These are phyloP conservation scores for Protobothrops flavoviridis DNA, from an alignment of 2,113 vertebrate species.

Conservation along the genomic window DNA sequence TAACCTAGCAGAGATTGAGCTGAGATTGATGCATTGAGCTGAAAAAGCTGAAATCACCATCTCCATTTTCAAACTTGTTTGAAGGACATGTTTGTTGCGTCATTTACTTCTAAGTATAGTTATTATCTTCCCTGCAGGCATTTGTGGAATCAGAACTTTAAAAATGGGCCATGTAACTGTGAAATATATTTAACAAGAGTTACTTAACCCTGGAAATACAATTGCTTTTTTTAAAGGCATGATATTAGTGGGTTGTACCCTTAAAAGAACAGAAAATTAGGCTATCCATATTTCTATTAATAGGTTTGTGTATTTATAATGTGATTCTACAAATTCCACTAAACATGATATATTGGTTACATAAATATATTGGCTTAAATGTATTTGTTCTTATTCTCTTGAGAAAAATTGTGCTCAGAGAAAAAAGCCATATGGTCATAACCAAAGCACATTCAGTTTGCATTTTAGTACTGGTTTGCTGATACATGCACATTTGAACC, in stretches of 20 bases:
- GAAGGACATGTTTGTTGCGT: conserved; percentile 24
- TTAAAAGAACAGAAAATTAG: conserved; percentile 27
- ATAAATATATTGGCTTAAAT: background rate
- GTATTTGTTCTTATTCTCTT: background rate
- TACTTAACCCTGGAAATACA: conserved; percentile 31
- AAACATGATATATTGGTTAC: background rate
- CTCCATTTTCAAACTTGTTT: conserved; percentile 40
- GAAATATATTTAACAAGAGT: conserved; percentile 14
- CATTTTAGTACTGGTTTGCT: background rate
- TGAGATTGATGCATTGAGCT: background rate
- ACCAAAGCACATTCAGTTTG: background rate
- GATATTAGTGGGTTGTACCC: background rate
- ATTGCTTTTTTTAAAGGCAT: conserved; percentile 6
- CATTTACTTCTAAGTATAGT: conserved; percentile 40
- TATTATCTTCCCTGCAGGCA: conserved; percentile 42
- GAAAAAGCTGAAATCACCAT: conserved; percentile 29
- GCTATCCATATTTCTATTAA: background rate
- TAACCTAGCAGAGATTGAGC: conserved; percentile 16
- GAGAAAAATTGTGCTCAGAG: background rate
- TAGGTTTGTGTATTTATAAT: background rate
- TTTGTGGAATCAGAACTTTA: conserved; percentile 38
- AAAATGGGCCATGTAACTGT: conserved; percentile 28
- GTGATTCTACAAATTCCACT: background rate
- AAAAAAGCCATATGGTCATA: background rate
- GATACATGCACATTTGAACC: background rate